Conservation (phyloP, 2,113 vertebrate species). For the Acanthochromis polyacanthus region DNA sequence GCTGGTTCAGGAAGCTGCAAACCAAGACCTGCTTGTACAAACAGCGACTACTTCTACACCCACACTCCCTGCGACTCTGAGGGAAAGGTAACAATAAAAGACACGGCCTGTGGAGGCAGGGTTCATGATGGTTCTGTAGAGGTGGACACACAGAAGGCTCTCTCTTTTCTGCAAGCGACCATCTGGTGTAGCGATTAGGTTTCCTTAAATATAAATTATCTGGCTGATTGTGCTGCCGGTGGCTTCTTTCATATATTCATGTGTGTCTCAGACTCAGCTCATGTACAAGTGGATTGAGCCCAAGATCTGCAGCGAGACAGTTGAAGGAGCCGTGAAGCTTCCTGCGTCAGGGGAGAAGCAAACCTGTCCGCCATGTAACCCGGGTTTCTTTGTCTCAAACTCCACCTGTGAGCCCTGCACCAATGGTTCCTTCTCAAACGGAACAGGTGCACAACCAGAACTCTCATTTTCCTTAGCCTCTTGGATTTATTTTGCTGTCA, state of each 20-base stretch:
- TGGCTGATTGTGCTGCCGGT: background rate
- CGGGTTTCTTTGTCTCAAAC: constrained; percentile 90
- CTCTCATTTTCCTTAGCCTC: background rate
- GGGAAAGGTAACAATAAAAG: constrained; percentile 85
- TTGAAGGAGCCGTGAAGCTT: constrained; percentile 82
- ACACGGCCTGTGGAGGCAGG: no score
- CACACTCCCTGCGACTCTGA: constrained; percentile 90
- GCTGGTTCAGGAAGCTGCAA: constrained; percentile 89
- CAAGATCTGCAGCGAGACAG: constrained; percentile 90
- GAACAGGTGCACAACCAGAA: constrained; percentile 85
- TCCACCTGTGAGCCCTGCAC: constrained; percentile 89
- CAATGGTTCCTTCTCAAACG: constrained; percentile 89
- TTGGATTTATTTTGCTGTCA: background rate
- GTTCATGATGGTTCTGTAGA: background rate
- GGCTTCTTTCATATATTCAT: constrained; percentile 31
- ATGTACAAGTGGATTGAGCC: constrained; percentile 98
- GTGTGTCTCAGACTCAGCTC: constrained; percentile 89
- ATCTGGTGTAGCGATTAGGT: constrained; percentile 46
- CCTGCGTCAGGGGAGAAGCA: constrained; percentile 88
- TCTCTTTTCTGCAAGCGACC: background rate
- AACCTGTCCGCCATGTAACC: constrained; percentile 93
- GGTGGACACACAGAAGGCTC: background rate
- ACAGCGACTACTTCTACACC: constrained; percentile 94
- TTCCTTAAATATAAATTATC: constrained; percentile 40
- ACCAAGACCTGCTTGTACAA: constrained; percentile 88